Conservation (phyloP, 2,113 vertebrate genomes). For the Callipepla squamata region DNA sequence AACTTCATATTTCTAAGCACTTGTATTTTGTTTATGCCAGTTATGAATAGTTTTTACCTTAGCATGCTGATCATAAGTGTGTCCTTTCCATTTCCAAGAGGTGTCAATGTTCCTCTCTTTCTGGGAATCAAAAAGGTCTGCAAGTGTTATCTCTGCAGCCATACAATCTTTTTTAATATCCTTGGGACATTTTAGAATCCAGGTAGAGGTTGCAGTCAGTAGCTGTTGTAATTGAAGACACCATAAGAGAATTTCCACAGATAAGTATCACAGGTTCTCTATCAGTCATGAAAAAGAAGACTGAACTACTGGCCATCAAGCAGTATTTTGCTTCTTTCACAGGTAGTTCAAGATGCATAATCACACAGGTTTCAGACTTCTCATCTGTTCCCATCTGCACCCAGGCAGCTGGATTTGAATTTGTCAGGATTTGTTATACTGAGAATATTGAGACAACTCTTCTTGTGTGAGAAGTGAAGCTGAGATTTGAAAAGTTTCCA, state of each 20-base stretch:
- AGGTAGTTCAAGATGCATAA: not conserved
- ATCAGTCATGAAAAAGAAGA: not conserved
- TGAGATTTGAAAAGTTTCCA: not conserved
- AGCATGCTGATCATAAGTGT: not conserved
- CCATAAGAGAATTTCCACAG: not conserved
- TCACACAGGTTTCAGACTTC: not conserved
- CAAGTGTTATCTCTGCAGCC: not conserved
- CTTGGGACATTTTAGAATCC: slow-evolving; percentile 8
- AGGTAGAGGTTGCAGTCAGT: not conserved
- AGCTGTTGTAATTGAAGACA: slow-evolving; percentile 15
- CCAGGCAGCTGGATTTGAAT: not conserved
- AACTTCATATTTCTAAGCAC: not conserved
- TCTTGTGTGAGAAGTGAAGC: not conserved
- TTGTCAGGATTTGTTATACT: not conserved
- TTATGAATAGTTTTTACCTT: not conserved
- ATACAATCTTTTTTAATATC: not conserved
- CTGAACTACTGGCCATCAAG: not conserved
- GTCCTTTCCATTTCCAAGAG: slow-evolving; percentile 3
- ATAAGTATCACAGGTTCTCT: not conserved
- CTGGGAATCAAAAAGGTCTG: not conserved
- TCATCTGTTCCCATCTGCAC: not conserved
- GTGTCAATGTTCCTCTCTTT: not conserved
- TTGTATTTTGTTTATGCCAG: not conserved
- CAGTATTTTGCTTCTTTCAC: not conserved
- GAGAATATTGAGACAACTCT: not conserved